A percentile compares a stretch with the other conserved stretches of the same genome.
These are phyloP conservation scores for Philaenus spumarius DNA, from an alignment of 1,140 invertebrate species.

Conservation along the genomic window DNA sequence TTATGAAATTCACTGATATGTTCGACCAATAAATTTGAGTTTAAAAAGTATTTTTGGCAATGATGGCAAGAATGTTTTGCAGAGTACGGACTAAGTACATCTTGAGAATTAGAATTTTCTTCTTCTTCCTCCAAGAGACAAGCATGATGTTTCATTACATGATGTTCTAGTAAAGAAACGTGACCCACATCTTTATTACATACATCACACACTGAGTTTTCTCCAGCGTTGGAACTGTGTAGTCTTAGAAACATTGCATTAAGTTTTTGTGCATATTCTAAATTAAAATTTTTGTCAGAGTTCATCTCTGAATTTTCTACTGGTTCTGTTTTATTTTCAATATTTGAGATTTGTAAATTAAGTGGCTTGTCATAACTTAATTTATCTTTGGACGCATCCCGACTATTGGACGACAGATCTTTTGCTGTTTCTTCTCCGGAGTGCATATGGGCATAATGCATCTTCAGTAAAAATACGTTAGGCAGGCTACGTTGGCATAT, in stretches of 20 bases:
- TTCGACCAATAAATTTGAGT: slow-evolving; percentile 50
- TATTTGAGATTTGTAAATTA: too few species aligned
- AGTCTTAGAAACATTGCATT: slow-evolving; percentile 89
- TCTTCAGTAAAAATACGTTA: slow-evolving; percentile 19
- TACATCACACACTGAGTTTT: slow-evolving; percentile 45
- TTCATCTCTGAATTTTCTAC: too few species aligned
- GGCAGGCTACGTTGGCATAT: slow-evolving; percentile 20
- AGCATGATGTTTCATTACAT: slow-evolving; percentile 54
- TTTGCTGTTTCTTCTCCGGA: background rate
- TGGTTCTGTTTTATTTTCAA: too few species aligned
- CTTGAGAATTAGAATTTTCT: slow-evolving; percentile 22
- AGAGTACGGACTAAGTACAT: background rate
- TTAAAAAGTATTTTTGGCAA: slow-evolving; percentile 55
- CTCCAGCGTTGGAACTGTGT: slow-evolving; percentile 61
- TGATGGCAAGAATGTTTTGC: slow-evolving; percentile 31
- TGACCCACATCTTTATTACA: slow-evolving; percentile 52
- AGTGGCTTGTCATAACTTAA: too few species aligned
- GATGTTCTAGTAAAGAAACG: slow-evolving; percentile 49
- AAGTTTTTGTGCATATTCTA: slow-evolving; percentile 59
- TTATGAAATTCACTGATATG: slow-evolving; percentile 47
- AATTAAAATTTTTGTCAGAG: background rate
- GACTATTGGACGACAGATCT: background rate
- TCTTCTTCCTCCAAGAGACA: slow-evolving; percentile 38
- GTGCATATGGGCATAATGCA: slow-evolving; percentile 15
- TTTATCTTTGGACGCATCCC: too few species aligned